Conservation (phyloP, 2,797 vertebrate species). For the Fundulus diaphanus region DNA sequence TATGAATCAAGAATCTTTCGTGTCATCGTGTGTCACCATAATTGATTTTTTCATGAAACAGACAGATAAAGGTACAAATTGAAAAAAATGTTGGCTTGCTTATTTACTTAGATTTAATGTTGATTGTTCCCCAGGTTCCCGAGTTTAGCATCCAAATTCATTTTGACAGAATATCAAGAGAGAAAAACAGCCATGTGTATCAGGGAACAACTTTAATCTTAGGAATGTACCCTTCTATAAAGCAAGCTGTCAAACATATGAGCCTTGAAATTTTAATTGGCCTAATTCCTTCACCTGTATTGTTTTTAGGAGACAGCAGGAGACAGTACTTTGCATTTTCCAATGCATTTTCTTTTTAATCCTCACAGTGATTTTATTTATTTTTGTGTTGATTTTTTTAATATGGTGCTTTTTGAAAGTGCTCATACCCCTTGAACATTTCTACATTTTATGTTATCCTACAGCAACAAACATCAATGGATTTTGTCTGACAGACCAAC, state of each 20-base stretch:
- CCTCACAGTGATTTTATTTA: neutral
- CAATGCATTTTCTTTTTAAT: neutral
- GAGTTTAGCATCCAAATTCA: neutral
- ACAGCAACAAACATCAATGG: neutral
- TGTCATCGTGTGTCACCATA: too few relatives aligned
- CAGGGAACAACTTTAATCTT: neutral
- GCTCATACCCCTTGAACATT: neutral
- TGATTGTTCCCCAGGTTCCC: neutral
- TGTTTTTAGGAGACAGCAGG: conserved; percentile 49
- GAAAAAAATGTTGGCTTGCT: too few relatives aligned
- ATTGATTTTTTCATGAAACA: too few relatives aligned
- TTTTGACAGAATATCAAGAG: too few relatives aligned
- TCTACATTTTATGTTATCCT: neutral
- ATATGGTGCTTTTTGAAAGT: neutral
- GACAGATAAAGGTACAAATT: too few relatives aligned
- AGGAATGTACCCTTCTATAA: conserved; percentile 30
- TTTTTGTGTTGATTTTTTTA: neutral
- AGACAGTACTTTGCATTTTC: conserved; percentile 47
- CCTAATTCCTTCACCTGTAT: conserved; percentile 41
- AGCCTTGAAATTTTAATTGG: conserved; percentile 34
- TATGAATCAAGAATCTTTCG: too few relatives aligned
- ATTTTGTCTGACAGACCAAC: neutral
- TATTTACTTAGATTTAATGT: too few relatives aligned
- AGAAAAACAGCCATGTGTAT: conserved; percentile 2
- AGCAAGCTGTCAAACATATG: conserved; percentile 35